These are phyloP conservation scores for Nemurella pictetii DNA, from an alignment of 2,888 invertebrate genomes.

Conservation along the genomic window DNA sequence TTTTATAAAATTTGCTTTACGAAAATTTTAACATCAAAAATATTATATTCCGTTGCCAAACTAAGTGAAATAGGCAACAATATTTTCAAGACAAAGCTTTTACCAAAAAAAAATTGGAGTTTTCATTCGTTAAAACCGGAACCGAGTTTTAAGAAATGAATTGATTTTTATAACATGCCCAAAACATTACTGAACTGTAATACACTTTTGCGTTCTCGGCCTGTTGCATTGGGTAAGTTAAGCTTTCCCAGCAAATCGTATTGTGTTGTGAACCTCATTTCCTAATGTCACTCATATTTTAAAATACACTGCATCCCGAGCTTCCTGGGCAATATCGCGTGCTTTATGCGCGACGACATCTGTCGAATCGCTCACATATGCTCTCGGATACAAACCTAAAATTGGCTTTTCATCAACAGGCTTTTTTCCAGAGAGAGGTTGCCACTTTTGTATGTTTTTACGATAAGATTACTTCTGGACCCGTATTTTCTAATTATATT, in stretches of 20 bases:
- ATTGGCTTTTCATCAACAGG: background rate
- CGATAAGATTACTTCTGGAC: too few relatives aligned
- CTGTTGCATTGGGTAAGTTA: background rate
- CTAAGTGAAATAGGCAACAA: too few relatives aligned
- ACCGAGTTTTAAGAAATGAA: background rate
- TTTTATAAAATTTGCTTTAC: too few relatives aligned
- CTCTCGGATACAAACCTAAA: background rate
- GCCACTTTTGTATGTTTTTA: background rate
- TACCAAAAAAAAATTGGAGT: too few relatives aligned
- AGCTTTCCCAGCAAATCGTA: too few relatives aligned
- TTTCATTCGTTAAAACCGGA: too few relatives aligned
- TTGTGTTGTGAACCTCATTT: slow-evolving; percentile 1
- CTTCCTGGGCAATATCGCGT: background rate
- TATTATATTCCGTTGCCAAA: too few relatives aligned
- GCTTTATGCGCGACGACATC: background rate
- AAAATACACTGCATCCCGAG: background rate
- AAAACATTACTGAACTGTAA: background rate
- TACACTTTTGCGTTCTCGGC: background rate
- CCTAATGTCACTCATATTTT: background rate
- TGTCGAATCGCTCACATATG: slow-evolving; percentile 9
- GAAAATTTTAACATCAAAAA: too few relatives aligned
- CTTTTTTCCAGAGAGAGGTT: background rate
- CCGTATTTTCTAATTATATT: too few relatives aligned
- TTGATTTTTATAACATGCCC: background rate
- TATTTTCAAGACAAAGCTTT: too few relatives aligned